Evolutionary conservation across 2,113 vertebrate genomes (phyloP), one percentile per base, ranked within the genome.

Genomic region (Megaceryle maxima): DNA sequence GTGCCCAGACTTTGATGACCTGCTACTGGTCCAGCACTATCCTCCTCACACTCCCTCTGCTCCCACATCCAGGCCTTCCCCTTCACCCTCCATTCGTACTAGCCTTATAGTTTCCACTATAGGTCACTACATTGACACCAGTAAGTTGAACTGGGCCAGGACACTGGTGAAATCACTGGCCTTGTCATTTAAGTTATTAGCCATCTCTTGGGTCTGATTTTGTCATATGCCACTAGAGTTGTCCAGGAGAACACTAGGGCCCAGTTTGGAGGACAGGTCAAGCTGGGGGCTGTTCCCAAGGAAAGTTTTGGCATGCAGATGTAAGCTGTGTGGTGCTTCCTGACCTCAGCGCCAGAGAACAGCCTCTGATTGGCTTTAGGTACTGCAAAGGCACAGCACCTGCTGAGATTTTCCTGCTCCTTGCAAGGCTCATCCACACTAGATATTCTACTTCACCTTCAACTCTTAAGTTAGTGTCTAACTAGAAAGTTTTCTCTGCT

Each of bases 191-290:
- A 59, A 73, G 8, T 51, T 37, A 28, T 33, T 35, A 83, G 50
- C 25, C 62, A 84, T 15, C 16, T 59, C 24, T 57, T 41, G 20
- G 48, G 13, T 63, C 56, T 87, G 33, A 11, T 68, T 87, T 41
- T 82, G 60, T 75, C 33, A 28, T 29, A 22, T 13, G 55, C 20
- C 12, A 39, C 46, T 46, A 66, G n/a, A 72, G 22, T 7, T 60
- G 39, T 29, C n/a, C 55, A 88, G 39, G 6, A 92, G 59, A 77
- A 69, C 0, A 0, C 0, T 31, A 2, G 6, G 51, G 5, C 6
- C 31, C n/a, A 25, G 15, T 78, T 2, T 67, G 37, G 53, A 90
- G 53, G n/a, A 21, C 41, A 78, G 35, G 1, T 83, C 43, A 56
- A 14, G 5, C 14, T 59, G 46, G 22, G 7, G 19, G 74, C 43